phyloP scores from a whole-genome alignment of 2,113 vertebrate genomes.

The Heterotilapia buettikoferi region DNA sequence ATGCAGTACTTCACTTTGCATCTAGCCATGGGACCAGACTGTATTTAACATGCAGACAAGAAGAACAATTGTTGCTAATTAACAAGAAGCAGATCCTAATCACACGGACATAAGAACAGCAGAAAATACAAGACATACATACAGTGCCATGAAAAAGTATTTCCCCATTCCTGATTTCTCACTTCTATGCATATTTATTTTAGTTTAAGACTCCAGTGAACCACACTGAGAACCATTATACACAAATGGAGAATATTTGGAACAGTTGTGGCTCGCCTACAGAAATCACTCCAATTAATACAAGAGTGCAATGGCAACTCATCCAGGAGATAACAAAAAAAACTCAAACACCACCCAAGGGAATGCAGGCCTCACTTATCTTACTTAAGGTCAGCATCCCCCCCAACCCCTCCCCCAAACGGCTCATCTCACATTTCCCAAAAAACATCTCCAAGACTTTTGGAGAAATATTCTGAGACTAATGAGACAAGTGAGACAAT shows the following conservation, averaged over 20 bases:
- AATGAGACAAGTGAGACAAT: background rate
- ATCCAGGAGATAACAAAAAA: background rate
- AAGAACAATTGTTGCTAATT: background rate
- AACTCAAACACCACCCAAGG: background rate
- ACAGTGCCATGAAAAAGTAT: background rate
- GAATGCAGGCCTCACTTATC: background rate
- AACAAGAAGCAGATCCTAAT: background rate
- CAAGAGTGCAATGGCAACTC: background rate
- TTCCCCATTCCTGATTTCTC: background rate
- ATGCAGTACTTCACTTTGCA: background rate
- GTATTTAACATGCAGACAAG: slow-evolving; percentile 1
- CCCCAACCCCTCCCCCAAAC: background rate
- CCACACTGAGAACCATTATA: background rate
- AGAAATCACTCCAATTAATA: background rate
- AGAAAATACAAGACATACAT: background rate
- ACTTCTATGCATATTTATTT: background rate
- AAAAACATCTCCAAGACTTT: background rate
- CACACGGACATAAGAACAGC: slow-evolving; percentile 3
- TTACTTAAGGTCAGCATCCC: background rate
- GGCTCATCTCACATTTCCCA: background rate
- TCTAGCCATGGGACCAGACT: background rate
- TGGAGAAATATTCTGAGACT: background rate
- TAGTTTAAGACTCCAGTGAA: background rate
- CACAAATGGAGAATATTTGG: background rate
- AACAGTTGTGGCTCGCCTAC: background rate